Conservation (phyloP, 2,797 vertebrate genomes). For the Poeciliopsis presidionis region DNA sequence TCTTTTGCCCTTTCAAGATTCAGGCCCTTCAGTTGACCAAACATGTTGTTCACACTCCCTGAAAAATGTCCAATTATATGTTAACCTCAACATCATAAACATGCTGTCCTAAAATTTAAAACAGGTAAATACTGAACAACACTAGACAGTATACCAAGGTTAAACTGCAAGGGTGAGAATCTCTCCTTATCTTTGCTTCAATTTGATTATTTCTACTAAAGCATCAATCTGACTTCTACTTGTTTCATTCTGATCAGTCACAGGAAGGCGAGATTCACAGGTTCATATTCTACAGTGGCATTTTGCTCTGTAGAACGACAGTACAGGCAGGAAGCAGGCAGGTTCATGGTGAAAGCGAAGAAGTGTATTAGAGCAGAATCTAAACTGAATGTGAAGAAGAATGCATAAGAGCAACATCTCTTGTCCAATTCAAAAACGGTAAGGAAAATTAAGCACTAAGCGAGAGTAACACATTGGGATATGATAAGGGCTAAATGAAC, state of each 20-base stretch:
- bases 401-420: background rate
- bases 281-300: background rate
- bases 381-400: background rate
- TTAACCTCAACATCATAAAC: background rate
- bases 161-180: background rate
- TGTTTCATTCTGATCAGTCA: background rate
- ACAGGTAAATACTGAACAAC: slow-evolving; percentile 3
- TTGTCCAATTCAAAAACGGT: background rate
- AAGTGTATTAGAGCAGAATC: background rate
- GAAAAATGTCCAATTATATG: slow-evolving; percentile 15
- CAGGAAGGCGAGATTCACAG: background rate
- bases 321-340: background rate
- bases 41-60: slow-evolving; percentile 11
- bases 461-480: background rate
- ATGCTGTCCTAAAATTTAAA: slow-evolving; percentile 13
- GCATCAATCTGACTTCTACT: background rate
- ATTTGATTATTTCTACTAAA: background rate
- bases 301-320: background rate
- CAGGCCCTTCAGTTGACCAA: slow-evolving; percentile 9
- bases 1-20: slow-evolving; percentile 26
- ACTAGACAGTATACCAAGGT: slow-evolving; percentile 6
- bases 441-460: background rate
- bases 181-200: background rate
- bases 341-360: background rate
- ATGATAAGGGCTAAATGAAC: background rate